Base-by-base conservation (phyloP, 2,797 vertebrate species). In the Antrozous pallidus region DNA sequence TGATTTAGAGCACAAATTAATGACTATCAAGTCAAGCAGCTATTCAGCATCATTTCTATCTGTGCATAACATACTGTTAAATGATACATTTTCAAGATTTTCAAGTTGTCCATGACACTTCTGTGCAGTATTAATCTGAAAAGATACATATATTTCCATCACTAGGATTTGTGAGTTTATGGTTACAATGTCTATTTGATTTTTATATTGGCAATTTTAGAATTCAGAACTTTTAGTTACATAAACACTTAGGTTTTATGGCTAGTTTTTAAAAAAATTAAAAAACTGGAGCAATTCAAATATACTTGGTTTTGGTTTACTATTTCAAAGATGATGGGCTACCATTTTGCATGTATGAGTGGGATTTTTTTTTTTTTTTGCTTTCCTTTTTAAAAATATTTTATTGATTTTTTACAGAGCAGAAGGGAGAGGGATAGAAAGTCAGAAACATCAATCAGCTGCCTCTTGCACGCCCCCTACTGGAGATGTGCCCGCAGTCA, bases 211-310 rank as follows among this genome's bases (percentile, higher is more conserved):
- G 42, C 13, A 93, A 51, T 94, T 91, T 77, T 20, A 58, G 58
- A 85, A 94, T 74, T 91, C 63, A 91, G 33, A 93, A 65, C 7
- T 87, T 94, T 69, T 54, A 40, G 8, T 63, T 92, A 79, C 8
- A 56, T 40, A 36, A 65, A 77, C 16, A 84, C 28, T 81, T 94
- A 79, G 22, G 83, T 40, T 83, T 54, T 63, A 73, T 63, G 31
- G 33, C 11, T 93, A 61, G 17, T 87, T 89, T 91, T n/a, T 58
- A 89, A 61, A 67, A 67, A 67, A 38, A 91, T 93, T 92, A 77
- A 92, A 93, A 20, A 40, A 54, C 56, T 73, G 8, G 0, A 22
- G 14, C 9, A 65, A 92, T 54, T 84, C n/a, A 88, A 70, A 93
- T 84, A 65, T n/a, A 51, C 38, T 67, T 86, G 24, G 26, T 38